Conservation (phyloP, 2,113 vertebrate genomes). For the Strix aluco region DNA sequence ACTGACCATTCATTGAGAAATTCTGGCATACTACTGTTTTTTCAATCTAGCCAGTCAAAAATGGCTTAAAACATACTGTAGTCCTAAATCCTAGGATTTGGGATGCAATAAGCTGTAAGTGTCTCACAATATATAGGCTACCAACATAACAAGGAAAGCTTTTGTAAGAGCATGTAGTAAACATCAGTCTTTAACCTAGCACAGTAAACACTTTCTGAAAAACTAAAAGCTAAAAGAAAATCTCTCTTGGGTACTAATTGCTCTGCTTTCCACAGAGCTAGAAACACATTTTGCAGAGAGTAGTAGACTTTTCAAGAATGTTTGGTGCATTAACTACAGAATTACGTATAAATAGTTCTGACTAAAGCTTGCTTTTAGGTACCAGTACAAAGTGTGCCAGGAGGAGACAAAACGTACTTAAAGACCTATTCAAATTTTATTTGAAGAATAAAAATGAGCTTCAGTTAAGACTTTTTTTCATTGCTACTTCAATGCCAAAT, state of each 20-base stretch:
- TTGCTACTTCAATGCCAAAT: constrained; percentile 44
- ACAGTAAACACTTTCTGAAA: not conserved
- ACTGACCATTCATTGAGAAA: not conserved
- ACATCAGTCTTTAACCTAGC: not conserved
- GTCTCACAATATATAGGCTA: not conserved
- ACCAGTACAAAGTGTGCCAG: constrained; percentile 2
- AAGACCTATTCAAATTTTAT: constrained; percentile 41
- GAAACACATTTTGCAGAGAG: constrained; percentile 15
- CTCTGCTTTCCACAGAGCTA: not conserved
- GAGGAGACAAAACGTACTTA: constrained; percentile 35
- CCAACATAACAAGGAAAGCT: not conserved
- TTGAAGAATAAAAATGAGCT: constrained; percentile 37
- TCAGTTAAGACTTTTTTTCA: constrained; percentile 25
- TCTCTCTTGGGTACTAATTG: constrained; percentile 13
- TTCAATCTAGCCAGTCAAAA: not conserved
- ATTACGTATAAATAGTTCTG: constrained; percentile 44
- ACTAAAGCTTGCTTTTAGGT: constrained; percentile 27
- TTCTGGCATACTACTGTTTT: not conserved
- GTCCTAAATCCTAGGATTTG: not conserved
- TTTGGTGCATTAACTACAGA: constrained; percentile 39
- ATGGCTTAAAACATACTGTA: not conserved
- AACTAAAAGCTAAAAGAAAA: not conserved
- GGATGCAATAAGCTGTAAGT: not conserved
- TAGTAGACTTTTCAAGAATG: constrained; percentile 14
- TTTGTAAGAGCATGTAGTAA: not conserved